These are phyloP conservation scores for Netta rufina DNA, from an alignment of 2,797 vertebrate genomes.

Conservation along the genomic window DNA sequence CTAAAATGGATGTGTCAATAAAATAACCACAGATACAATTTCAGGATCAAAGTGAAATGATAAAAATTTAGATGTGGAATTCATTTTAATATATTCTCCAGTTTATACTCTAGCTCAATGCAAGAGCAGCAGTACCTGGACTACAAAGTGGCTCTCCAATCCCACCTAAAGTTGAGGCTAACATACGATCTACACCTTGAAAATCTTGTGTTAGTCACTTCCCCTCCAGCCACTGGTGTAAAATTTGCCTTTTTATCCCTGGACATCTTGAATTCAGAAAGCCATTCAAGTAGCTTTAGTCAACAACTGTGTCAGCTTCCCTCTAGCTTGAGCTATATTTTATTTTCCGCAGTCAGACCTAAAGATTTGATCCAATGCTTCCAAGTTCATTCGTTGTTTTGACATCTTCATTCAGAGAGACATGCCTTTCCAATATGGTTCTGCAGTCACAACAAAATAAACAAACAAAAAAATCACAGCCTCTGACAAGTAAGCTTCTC, in stretches of 20 bases:
- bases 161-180: background rate
- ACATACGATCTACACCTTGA: background rate
- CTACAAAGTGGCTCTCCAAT: background rate
- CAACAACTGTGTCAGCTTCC: background rate
- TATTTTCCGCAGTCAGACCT: slow-evolving; percentile 14
- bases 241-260: slow-evolving; percentile 19
- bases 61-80: background rate
- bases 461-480: background rate
- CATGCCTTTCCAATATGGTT: background rate
- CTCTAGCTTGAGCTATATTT: background rate
- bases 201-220: background rate
- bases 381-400: background rate
- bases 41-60: background rate
- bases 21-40: background rate
- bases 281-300: background rate
- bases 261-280: slow-evolving; percentile 28
- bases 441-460: background rate
- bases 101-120: background rate
- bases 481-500: background rate
- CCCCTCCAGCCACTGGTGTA: slow-evolving; percentile 1
- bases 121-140: background rate
- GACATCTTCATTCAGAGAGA: background rate
- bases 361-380: background rate
- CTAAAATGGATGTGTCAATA: background rate
- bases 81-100: background rate